Percentiles rank a stretch among this genome's conserved stretches.
These are phyloP conservation scores for Halesus radiatus DNA, from an alignment of 1,140 invertebrate genomes.

Conservation along the genomic window DNA sequence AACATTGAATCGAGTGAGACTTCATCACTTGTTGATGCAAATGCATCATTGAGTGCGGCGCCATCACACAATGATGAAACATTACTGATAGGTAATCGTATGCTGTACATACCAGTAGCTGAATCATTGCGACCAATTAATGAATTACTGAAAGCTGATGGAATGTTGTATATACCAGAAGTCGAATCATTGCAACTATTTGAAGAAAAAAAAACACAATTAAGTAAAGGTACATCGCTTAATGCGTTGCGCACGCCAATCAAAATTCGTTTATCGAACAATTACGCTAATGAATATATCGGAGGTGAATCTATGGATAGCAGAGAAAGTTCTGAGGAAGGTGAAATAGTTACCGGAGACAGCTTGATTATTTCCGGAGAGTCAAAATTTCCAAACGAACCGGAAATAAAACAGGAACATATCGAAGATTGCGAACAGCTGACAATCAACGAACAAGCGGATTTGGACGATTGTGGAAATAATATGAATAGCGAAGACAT, in stretches of 20 bases:
- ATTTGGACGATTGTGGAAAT: not conserved
- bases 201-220: not conserved
- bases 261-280: not conserved
- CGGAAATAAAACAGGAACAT: not conserved
- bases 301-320: not conserved
- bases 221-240: not conserved
- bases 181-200: not conserved
- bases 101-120: too few relatives aligned
- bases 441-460: conserved; percentile 4
- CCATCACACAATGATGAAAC: not conserved
- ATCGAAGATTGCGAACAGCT: conserved; percentile 11
- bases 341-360: not conserved
- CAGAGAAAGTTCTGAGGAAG: not conserved
- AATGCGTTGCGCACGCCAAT: not conserved
- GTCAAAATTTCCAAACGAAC: not conserved
- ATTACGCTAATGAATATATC: not conserved
- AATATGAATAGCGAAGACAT: conserved; percentile 3
- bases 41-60: not conserved
- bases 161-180: too few relatives aligned
- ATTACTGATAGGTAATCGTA: not conserved
- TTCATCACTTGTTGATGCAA: not conserved
- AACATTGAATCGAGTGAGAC: not conserved
- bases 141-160: too few relatives aligned
- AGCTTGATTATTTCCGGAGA: not conserved
- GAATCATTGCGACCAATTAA: too few relatives aligned